Conservation (phyloP, 2,113 vertebrate species). For the Megaceryle maxima region DNA sequence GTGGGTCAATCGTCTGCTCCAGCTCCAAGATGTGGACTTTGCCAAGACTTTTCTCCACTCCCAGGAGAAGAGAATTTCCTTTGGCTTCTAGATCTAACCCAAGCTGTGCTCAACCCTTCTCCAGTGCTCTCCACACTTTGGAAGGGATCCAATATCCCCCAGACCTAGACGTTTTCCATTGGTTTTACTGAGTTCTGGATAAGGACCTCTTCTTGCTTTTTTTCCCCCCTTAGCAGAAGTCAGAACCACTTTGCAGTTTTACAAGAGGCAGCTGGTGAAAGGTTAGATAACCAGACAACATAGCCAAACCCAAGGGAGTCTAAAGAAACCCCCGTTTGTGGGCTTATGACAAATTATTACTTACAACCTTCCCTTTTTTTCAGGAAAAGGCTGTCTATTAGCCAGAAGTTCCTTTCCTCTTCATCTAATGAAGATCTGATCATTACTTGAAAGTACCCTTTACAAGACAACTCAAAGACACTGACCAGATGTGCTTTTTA, state of each 20-base stretch:
- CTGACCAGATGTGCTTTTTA: slow-evolving; percentile 10
- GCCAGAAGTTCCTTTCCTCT: slow-evolving; percentile 9
- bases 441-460: neutral
- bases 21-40: neutral
- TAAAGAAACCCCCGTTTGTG: neutral
- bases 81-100: neutral
- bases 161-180: neutral
- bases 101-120: neutral
- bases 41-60: neutral
- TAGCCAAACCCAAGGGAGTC: neutral
- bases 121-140: neutral
- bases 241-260: slow-evolving; percentile 41
- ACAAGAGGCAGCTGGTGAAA: slow-evolving; percentile 32
- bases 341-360: neutral
- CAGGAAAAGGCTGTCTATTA: neutral
- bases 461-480: neutral
- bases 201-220: neutral
- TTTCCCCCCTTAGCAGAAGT: neutral
- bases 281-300: slow-evolving; percentile 40
- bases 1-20: neutral
- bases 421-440: neutral
- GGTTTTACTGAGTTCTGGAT: slow-evolving; percentile 2
- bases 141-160: neutral
- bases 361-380: neutral
- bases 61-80: neutral